Evolutionary conservation across 1,140 invertebrate genomes (phyloP).

Genomic region (Neodiprion virginianus): DNA sequence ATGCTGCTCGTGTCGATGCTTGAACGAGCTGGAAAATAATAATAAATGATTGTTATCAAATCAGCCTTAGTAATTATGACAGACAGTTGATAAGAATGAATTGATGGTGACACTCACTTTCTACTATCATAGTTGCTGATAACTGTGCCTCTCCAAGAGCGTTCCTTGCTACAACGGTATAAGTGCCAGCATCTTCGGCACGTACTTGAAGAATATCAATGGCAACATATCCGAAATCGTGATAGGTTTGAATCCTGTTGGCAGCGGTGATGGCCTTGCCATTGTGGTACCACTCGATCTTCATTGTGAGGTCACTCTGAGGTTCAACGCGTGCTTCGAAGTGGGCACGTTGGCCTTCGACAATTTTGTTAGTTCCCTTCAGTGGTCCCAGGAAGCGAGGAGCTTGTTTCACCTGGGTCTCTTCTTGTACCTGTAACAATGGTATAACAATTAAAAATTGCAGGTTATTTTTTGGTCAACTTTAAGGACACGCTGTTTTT

Average conservation of each 20-base stretch:
- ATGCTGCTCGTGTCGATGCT: conserved; percentile 88
- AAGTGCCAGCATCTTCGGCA: conserved; percentile 84
- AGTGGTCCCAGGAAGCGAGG: conserved; percentile 86
- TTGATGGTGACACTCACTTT: conserved; percentile 71
- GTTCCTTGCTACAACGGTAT: conserved; percentile 90
- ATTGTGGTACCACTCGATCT: conserved; percentile 92
- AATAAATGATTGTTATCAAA: conserved; percentile 12
- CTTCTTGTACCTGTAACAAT: conserved; percentile 66
- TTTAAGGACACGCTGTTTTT: neutral
- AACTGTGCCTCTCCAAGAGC: conserved; percentile 83
- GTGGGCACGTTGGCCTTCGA: conserved; percentile 95
- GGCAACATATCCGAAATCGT: conserved; percentile 95
- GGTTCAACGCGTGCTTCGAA: conserved; percentile 96
- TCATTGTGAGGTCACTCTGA: conserved; percentile 87
- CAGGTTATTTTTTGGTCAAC: neutral
- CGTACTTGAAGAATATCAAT: conserved; percentile 91
- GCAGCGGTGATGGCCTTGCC: conserved; percentile 83
- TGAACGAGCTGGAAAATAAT: conserved; percentile 72
- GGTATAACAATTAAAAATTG: conserved; percentile 14
- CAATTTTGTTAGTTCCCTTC: conserved; percentile 90
- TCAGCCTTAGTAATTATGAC: neutral
- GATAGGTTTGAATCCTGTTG: conserved; percentile 88
- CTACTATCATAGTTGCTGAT: conserved; percentile 82
- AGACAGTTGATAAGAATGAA: neutral
- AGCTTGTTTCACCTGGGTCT: conserved; percentile 76